Evolutionary conservation across 2,113 vertebrate species (phyloP).

Genomic region (Sorex fumeus): DNA sequence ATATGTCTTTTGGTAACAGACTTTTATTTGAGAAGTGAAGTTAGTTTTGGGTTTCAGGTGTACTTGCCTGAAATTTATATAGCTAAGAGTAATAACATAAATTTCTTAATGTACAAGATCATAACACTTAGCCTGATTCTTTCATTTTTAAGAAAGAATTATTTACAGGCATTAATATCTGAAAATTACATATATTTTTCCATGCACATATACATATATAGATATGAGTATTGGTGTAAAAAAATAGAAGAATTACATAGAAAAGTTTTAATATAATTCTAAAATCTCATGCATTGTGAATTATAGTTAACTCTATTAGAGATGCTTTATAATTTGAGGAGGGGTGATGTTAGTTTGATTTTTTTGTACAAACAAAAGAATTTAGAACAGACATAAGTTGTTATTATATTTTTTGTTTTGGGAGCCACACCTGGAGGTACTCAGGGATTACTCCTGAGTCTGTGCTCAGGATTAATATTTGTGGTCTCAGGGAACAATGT

Average conservation of each 20-base stretch:
- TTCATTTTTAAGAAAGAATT: slow-evolving; percentile 77
- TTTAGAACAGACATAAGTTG: neutral
- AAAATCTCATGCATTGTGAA: neutral
- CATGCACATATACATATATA: too few relatives aligned
- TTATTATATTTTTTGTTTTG: too few relatives aligned
- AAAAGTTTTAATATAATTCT: neutral
- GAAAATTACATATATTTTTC: too few relatives aligned
- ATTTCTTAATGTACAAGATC: slow-evolving; percentile 74
- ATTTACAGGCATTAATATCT: slow-evolving; percentile 50
- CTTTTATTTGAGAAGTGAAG: slow-evolving; percentile 60
- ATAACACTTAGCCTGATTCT: slow-evolving; percentile 68
- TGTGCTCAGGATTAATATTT: too few relatives aligned
- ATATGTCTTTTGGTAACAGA: slow-evolving; percentile 68
- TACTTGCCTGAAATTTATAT: slow-evolving; percentile 69
- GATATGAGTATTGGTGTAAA: slow-evolving; percentile 32
- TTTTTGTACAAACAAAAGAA: neutral
- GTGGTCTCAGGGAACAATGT: too few relatives aligned
- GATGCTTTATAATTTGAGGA: neutral
- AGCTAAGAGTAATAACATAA: slow-evolving; percentile 68
- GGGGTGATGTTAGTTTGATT: neutral
- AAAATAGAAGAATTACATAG: slow-evolving; percentile 47
- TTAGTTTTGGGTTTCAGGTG: slow-evolving; percentile 76
- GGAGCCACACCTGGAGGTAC: too few relatives aligned
- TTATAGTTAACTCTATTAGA: neutral
- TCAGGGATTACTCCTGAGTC: too few relatives aligned